Conservation (phyloP, 2,888 invertebrate species). For the Sympetrum striolatum region DNA sequence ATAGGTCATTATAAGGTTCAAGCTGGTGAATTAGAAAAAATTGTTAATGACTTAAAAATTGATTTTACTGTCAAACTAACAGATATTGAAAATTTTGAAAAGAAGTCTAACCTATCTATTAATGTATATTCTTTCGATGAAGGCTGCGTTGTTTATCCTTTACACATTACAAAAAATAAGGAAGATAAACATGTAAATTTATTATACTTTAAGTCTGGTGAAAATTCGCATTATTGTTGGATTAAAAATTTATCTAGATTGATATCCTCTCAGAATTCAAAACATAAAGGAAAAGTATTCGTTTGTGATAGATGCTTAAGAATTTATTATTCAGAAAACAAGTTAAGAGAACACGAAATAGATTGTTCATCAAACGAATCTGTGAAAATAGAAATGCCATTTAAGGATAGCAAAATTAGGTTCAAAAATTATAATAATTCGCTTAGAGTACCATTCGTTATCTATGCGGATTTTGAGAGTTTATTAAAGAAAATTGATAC, state of each 20-base stretch:
- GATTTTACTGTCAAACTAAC: too few species aligned
- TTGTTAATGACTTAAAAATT: too few species aligned
- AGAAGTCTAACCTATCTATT: too few species aligned
- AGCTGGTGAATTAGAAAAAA: neutral
- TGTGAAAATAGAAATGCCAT: neutral
- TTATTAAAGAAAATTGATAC: neutral
- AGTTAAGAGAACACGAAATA: neutral
- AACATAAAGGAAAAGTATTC: slow-evolving; percentile 45
- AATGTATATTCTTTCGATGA: too few species aligned
- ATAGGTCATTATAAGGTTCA: neutral
- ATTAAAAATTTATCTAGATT: too few species aligned
- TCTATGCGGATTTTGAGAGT: neutral
- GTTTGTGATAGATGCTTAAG: slow-evolving; percentile 7
- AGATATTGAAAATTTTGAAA: too few species aligned
- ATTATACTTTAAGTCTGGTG: too few species aligned
- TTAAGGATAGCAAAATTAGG: neutral
- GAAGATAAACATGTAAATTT: too few species aligned
- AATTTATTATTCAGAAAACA: neutral
- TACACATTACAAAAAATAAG: too few species aligned
- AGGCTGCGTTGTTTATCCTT: too few species aligned
- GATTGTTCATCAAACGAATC: neutral
- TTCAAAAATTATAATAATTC: neutral
- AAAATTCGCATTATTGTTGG: too few species aligned
- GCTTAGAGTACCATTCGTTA: neutral
- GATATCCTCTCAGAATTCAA: slow-evolving; percentile 44